Percentiles rank a stretch among this genome's conserved stretches.
These are phyloP conservation scores for Coracias cyanogaster DNA, from an alignment of 2,797 vertebrate genomes.

Conservation along the genomic window DNA sequence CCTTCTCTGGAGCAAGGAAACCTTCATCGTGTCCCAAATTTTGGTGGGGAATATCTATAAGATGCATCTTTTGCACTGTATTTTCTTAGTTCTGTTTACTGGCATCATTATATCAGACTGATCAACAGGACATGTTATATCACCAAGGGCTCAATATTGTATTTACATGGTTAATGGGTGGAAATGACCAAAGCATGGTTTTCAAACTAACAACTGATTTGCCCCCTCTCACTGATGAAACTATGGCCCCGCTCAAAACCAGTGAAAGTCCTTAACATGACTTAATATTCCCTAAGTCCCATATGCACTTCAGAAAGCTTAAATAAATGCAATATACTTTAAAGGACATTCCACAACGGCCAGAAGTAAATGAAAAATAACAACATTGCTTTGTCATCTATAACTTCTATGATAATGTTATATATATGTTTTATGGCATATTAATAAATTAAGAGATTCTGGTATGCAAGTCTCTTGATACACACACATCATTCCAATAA, in stretches of 20 bases:
- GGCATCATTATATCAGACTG: background rate
- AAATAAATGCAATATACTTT: background rate
- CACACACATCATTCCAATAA: background rate
- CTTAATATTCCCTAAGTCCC: accelerated
- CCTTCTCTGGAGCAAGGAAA: background rate
- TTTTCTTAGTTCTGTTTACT: background rate
- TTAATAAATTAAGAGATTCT: background rate
- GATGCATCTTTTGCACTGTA: background rate
- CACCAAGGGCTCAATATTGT: background rate
- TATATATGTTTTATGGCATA: background rate
- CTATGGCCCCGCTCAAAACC: background rate
- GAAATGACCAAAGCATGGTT: background rate
- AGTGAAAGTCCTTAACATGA: background rate
- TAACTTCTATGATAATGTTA: background rate
- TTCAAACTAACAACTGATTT: background rate
- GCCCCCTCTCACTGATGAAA: background rate
- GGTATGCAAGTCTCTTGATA: background rate
- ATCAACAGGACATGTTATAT: background rate
- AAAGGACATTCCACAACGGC: background rate
- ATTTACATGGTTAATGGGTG: background rate
- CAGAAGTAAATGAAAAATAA: background rate
- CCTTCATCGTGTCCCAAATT: background rate
- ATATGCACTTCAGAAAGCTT: background rate
- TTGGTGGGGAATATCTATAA: background rate
- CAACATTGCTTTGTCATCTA: background rate